Conservation (phyloP, 2,113 vertebrate genomes). For the Chunga burmeisteri region DNA sequence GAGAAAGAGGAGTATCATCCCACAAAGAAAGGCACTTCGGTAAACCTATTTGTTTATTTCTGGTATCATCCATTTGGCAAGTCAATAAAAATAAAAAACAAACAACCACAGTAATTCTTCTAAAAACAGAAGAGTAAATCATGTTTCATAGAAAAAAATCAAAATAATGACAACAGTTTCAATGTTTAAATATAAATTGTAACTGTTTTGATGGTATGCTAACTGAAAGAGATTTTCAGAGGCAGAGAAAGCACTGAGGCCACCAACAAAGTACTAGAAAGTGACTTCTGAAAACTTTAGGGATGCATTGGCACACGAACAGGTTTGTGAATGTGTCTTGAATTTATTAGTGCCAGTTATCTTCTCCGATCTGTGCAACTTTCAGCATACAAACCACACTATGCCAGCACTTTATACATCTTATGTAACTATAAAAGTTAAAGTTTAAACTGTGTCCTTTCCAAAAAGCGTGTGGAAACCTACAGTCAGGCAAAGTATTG, state of each 20-base stretch:
- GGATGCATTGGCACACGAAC: background rate
- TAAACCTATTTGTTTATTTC: background rate
- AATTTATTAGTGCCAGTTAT: constrained; percentile 55
- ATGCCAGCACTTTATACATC: constrained; percentile 28
- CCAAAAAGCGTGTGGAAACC: background rate
- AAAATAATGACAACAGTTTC: background rate
- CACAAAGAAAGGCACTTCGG: background rate
- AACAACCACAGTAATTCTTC: background rate
- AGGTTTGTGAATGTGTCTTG: background rate
- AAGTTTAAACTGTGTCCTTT: constrained; percentile 62
- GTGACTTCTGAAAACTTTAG: background rate
- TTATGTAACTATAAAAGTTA: constrained; percentile 66
- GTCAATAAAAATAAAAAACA: background rate
- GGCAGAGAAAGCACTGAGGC: background rate
- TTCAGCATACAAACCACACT: constrained; percentile 16
- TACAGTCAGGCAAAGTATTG: background rate
- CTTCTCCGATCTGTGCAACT: constrained; percentile 41
- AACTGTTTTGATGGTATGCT: background rate
- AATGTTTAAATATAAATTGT: background rate
- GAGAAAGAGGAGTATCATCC: background rate
- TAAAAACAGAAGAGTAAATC: background rate
- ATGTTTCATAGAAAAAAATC: background rate
- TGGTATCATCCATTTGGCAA: background rate
- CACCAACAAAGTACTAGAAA: background rate
- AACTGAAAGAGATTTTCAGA: background rate